Conservation (phyloP, 2,113 vertebrate species). For the Hylia prasina region DNA sequence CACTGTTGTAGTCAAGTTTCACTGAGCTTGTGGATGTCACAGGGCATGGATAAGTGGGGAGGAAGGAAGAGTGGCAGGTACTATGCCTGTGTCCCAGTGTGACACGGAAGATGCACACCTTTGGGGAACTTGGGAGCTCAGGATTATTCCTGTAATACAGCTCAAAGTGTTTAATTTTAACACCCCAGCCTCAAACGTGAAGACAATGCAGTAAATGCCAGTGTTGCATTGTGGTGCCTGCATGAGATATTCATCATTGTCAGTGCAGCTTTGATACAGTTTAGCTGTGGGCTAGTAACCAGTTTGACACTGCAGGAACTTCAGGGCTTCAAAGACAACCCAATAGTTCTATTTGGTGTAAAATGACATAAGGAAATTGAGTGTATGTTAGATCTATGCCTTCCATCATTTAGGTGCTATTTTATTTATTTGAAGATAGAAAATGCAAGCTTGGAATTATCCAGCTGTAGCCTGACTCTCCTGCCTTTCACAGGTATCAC, state of each 20-base stretch:
- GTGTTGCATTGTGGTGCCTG: neutral
- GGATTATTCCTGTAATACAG: neutral
- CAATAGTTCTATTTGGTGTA: neutral
- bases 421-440: neutral
- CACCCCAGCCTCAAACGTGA: neutral
- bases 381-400: neutral
- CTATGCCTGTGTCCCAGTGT: neutral
- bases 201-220: neutral
- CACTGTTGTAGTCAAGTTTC: neutral
- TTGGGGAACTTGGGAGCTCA: neutral
- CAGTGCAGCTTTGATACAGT: neutral
- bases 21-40: neutral
- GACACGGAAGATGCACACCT: neutral
- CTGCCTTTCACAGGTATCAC: neutral
- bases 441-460: neutral
- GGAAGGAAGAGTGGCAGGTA: neutral
- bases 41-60: neutral
- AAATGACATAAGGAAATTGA: neutral
- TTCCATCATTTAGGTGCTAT: neutral
- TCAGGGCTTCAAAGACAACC: neutral
- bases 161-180: neutral
- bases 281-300: neutral
- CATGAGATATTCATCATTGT: neutral
- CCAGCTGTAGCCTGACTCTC: neutral
- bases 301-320: neutral